Percentiles rank a stretch among this genome's conserved stretches.
These are phyloP conservation scores for Drosophila melanosoma DNA, from an alignment of 2,888 invertebrate species.

Conservation along the genomic window DNA sequence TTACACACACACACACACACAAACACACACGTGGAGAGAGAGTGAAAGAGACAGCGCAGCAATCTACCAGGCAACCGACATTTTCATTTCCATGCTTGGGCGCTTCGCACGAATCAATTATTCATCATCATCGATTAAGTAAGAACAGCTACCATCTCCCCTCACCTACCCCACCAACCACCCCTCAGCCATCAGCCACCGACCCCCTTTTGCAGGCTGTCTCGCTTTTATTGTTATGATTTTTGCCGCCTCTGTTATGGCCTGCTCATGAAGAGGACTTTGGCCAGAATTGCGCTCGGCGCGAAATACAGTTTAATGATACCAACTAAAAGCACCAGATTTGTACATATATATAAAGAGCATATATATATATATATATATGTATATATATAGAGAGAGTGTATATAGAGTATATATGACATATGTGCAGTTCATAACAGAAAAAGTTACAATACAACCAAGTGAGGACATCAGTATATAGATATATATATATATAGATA, in stretches of 20 bases:
- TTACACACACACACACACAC: slow-evolving; percentile 53
- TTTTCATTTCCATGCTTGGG: slow-evolving; percentile 79
- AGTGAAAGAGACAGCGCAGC: slow-evolving; percentile 21
- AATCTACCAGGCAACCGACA: slow-evolving; percentile 63
- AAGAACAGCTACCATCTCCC: slow-evolving; percentile 47
- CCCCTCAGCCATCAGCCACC: not conserved
- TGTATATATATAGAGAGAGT: slow-evolving; percentile 5
- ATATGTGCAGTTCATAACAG: slow-evolving; percentile 42
- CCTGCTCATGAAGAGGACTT: slow-evolving; percentile 69
- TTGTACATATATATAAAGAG: slow-evolving; percentile 25
- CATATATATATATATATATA: slow-evolving; percentile 18
- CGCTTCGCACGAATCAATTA: slow-evolving; percentile 79
- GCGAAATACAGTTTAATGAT: slow-evolving; percentile 62
- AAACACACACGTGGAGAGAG: not conserved
- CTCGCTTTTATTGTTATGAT: slow-evolving; percentile 77
- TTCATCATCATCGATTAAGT: slow-evolving; percentile 79
- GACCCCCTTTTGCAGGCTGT: slow-evolving; percentile 18
- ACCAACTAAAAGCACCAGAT: slow-evolving; percentile 72
- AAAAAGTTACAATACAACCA: slow-evolving; percentile 64
- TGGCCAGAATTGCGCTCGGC: slow-evolving; percentile 42
- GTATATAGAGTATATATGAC: slow-evolving; percentile 9
- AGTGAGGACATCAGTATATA: slow-evolving; percentile 26
- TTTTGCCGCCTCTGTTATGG: slow-evolving; percentile 76
- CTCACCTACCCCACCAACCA: not conserved
- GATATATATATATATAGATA: not conserved